Evolutionary conservation across 1,140 invertebrate species (phyloP).

Genomic region (Philotrypesis tridentata): DNA sequence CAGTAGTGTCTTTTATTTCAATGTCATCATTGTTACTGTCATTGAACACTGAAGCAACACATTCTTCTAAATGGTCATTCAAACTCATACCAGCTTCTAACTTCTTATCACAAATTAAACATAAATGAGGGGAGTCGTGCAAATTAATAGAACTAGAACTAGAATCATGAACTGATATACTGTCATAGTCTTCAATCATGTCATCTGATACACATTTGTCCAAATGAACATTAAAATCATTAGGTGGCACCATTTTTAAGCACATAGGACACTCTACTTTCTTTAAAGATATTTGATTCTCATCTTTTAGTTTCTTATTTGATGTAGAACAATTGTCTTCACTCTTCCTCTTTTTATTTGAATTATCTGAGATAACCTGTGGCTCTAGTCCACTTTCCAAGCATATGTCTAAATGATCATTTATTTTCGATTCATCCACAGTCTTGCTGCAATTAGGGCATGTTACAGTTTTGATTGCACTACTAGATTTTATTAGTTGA

Average conservation of each 20-base stretch:
- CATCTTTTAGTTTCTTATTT: slow-evolving; percentile 47
- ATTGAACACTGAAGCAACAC: slow-evolving; percentile 70
- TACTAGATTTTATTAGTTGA: not conserved
- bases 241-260: slow-evolving; percentile 61
- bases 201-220: slow-evolving; percentile 62
- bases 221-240: slow-evolving; percentile 74
- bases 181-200: slow-evolving; percentile 25
- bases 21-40: slow-evolving; percentile 49
- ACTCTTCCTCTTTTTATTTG: slow-evolving; percentile 41
- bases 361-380: not conserved
- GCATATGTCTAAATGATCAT: slow-evolving; percentile 70
- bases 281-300: slow-evolving; percentile 15
- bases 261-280: slow-evolving; percentile 67
- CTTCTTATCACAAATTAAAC: slow-evolving; percentile 78
- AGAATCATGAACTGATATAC: slow-evolving; percentile 53
- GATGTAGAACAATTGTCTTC: slow-evolving; percentile 9
- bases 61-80: slow-evolving; percentile 79
- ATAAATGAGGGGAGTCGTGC: slow-evolving; percentile 59
- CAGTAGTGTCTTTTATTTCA: slow-evolving; percentile 50
- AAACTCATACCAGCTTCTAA: slow-evolving; percentile 71
- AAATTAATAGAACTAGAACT: slow-evolving; percentile 52
- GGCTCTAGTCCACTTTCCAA: slow-evolving; percentile 54
- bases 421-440: slow-evolving; percentile 61
- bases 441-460: slow-evolving; percentile 69
- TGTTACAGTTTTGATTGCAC: slow-evolving; percentile 55